Percentiles rank a stretch among this genome's conserved stretches.
Conservation (phyloP, 1,140 invertebrate species). For the Lethocerus indicus region DNA sequence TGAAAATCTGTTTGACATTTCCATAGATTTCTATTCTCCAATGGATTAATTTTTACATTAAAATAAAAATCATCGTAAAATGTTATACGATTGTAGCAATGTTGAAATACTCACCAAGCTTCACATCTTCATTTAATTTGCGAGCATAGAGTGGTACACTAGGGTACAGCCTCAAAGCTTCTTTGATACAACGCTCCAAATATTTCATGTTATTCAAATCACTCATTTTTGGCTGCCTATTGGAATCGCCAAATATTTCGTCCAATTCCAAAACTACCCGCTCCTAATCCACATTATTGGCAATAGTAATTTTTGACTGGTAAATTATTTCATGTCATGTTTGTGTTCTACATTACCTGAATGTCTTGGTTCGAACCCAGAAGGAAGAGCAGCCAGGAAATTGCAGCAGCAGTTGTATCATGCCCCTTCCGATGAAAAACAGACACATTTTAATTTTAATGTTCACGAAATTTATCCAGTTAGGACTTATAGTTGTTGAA, state of each 20-base stretch:
- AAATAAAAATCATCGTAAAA: neutral
- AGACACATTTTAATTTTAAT: no score
- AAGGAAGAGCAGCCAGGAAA: conserved; percentile 18
- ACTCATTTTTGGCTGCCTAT: conserved; percentile 34
- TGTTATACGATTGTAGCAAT: no score
- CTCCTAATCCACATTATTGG: conserved; percentile 5
- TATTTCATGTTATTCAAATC: conserved; percentile 51
- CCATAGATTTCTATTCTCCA: neutral
- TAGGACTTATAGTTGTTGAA: no score
- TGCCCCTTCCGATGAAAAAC: no score
- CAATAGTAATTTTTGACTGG: conserved; percentile 19
- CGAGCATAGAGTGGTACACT: conserved; percentile 53
- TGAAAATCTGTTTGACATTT: no score
- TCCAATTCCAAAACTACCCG: conserved; percentile 40
- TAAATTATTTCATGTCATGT: no score
- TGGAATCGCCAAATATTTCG: conserved; percentile 34
- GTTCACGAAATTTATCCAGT: no score
- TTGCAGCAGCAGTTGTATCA: conserved; percentile 19
- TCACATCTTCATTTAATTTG: no score
- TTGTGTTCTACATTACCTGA: no score
- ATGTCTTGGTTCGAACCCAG: conserved; percentile 19
- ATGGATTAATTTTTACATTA: neutral
- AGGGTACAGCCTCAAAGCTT: conserved; percentile 45
- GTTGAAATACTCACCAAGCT: no score
- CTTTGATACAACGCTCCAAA: conserved; percentile 53